Conservation (phyloP, 1,140 invertebrate species). For the Polypedilum vanderplanki region DNA sequence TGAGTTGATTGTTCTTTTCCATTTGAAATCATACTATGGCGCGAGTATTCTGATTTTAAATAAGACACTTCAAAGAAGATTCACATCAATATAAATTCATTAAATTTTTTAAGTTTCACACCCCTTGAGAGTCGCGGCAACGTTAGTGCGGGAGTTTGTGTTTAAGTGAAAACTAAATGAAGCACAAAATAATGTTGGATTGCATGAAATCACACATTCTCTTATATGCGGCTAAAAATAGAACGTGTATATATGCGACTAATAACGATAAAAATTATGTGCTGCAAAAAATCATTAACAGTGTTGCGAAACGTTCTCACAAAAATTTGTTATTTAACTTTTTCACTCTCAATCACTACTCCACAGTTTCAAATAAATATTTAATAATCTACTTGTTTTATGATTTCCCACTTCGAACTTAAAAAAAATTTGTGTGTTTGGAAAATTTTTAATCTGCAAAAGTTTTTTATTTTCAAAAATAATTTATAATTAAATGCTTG, state of each 20-base stretch:
- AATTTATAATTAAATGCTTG: neutral
- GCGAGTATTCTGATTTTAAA: too few relatives aligned
- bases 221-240: neutral
- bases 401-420: neutral
- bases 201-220: neutral
- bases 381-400: neutral
- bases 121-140: too few relatives aligned
- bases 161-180: too few relatives aligned
- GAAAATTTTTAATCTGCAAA: neutral
- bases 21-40: too few relatives aligned
- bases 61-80: too few relatives aligned
- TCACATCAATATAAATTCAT: too few relatives aligned
- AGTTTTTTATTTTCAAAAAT: neutral
- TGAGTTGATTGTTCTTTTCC: too few relatives aligned
- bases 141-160: too few relatives aligned
- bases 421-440: neutral
- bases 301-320: neutral
- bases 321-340: neutral
- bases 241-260: neutral
- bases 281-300: neutral
- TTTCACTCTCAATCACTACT: neutral
- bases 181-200: too few relatives aligned
- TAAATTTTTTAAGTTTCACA: too few relatives aligned
- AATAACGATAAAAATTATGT: conserved; percentile 8
- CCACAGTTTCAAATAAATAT: neutral